phyloP scores from a whole-genome alignment of 2,113 vertebrate species.

The Elaphurus davidianus region DNA sequence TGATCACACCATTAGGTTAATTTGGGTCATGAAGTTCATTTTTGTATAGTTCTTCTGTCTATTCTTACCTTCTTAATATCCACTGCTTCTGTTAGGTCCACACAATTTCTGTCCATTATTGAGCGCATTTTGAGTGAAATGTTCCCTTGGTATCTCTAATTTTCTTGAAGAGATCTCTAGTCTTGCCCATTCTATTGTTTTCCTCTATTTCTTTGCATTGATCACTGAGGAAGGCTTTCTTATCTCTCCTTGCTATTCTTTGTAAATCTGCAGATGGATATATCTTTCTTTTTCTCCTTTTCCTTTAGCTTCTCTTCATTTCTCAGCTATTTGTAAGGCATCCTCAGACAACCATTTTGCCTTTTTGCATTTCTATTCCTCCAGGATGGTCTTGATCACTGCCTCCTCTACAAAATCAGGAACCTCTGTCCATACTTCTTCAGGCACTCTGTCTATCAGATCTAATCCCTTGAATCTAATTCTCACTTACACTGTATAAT shows the following conservation, averaged over 20 bases:
- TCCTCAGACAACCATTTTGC: background rate
- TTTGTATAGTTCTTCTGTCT: background rate
- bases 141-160: background rate
- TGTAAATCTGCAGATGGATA: background rate
- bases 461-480: background rate
- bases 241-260: background rate
- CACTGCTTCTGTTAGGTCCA: background rate
- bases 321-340: background rate
- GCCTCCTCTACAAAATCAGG: background rate
- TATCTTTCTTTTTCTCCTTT: background rate
- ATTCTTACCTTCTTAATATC: background rate
- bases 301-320: background rate
- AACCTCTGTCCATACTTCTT: accelerated
- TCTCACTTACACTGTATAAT: background rate
- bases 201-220: background rate
- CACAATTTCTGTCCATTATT: background rate
- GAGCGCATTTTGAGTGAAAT: background rate
- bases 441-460: background rate
- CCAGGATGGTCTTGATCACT: background rate
- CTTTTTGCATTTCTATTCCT: background rate
- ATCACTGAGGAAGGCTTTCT: background rate
- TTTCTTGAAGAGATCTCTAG: background rate
- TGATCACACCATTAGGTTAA: background rate
- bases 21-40: background rate
- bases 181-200: background rate